Evolutionary conservation across 2,888 invertebrate genomes (phyloP), one percentile per base, ranked within the genome.

Genomic region (Nasonovia ribisnigri): DNA sequence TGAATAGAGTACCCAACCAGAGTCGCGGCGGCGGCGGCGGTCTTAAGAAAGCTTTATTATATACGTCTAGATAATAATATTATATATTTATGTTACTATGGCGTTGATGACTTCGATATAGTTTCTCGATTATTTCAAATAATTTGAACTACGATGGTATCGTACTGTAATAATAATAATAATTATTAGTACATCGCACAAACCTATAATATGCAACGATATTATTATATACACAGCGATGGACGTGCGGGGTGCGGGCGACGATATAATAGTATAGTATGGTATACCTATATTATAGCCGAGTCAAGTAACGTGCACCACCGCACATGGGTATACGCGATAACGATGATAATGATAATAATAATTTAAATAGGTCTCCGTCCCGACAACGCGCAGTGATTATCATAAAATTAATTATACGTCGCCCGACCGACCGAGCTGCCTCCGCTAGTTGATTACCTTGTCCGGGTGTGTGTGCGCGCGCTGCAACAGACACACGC

Each of bases 331-430:
- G 77, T 77, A 29, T 86, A 46, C 13, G 54, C 54, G 88, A 48
- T 77, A 77, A 77, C 36, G 48, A 26, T 10, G 42, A 48, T 24
- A 46, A 67, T 48, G 67, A 90, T 57, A 42, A 88, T n/a, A 57
- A 86, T 54, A 57, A 57, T 91, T 43, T 29, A 54, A 91, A 91
- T 46, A 57, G 91, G 42, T 51, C 42, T 67, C 77, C 48, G 10
- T 16, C 11, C 86, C 67, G 43, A 36, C 84, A n/a, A 43, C 10
- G 46, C 13, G 29, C 46, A 6, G 86, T 29, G 88, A 88, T 92
- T 92, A 92, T 88, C 67, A 51, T 77, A 51, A 88, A 88, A 92
- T 92, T 92, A 92, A 92, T 88, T 92, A 88, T 77, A 77, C 77
- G 77, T 36, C 29, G 48, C 46, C 67, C 42, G 10, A 0, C 46